Percentiles rank a stretch among this genome's conserved stretches.
phyloP scores from a whole-genome alignment of 1,140 invertebrate species.

The Ericerus pela region DNA sequence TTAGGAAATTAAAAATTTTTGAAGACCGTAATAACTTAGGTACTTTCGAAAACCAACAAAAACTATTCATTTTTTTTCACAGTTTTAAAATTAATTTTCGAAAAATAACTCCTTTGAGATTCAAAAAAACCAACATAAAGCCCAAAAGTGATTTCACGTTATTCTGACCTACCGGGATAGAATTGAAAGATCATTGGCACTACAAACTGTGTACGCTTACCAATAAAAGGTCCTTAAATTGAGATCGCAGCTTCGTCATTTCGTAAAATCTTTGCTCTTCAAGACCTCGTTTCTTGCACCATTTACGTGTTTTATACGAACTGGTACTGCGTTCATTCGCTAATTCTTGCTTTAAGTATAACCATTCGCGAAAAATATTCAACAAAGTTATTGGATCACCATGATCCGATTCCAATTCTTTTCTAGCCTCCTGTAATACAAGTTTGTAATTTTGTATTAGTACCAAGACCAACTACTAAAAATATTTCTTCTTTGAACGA shows the following conservation, averaged over 20 bases:
- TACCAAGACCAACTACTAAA: too few relatives aligned
- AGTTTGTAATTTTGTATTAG: too few relatives aligned
- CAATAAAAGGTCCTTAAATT: slow-evolving; percentile 73
- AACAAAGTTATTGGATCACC: slow-evolving; percentile 89
- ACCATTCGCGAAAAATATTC: slow-evolving; percentile 79
- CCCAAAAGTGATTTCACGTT: background rate
- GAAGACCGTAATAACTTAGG: background rate
- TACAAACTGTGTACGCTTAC: slow-evolving; percentile 31
- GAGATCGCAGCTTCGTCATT: slow-evolving; percentile 77
- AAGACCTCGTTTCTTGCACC: slow-evolving; percentile 74
- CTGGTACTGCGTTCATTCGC: slow-evolving; percentile 23
- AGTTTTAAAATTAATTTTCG: too few relatives aligned
- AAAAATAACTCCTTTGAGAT: too few relatives aligned
- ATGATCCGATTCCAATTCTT: slow-evolving; percentile 75
- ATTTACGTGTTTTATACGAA: slow-evolving; percentile 41
- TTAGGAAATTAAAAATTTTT: too few relatives aligned
- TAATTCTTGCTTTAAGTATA: slow-evolving; percentile 49
- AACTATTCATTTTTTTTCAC: background rate
- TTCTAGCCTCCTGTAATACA: slow-evolving; percentile 48
- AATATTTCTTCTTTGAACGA: too few relatives aligned
- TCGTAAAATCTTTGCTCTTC: slow-evolving; percentile 96
- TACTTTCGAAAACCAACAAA: background rate
- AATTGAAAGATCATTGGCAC: too few relatives aligned
- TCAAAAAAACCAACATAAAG: background rate
- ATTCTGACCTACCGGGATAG: background rate